Conservation (phyloP, 2,113 vertebrate species). For the Pelobates fuscus region DNA sequence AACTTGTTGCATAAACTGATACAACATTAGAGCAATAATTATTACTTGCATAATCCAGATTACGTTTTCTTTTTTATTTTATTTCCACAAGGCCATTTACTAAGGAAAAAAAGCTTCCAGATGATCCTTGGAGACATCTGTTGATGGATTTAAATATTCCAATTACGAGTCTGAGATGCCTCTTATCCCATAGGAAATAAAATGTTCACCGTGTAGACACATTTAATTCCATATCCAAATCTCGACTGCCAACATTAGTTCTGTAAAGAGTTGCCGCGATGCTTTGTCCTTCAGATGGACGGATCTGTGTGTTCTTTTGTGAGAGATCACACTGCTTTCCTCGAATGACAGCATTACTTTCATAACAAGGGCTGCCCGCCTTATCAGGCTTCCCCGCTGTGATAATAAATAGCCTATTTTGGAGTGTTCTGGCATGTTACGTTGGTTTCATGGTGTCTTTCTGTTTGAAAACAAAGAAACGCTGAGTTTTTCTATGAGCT, state of each 20-base stretch:
- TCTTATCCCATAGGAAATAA: background rate
- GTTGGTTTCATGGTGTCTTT: background rate
- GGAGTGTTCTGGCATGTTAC: conserved; percentile 22
- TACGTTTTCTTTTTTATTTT: too few species aligned
- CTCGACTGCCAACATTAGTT: background rate
- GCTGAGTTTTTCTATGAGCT: background rate
- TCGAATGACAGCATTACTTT: conserved; percentile 40
- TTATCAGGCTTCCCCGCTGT: conserved; percentile 23
- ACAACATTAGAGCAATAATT: too few species aligned
- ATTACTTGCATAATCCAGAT: too few species aligned
- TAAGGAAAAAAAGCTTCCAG: too few species aligned
- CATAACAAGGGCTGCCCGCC: conserved; percentile 23
- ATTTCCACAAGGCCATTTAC: too few species aligned
- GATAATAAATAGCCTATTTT: conserved; percentile 47
- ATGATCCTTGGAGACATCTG: background rate
- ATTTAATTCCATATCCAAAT: background rate
- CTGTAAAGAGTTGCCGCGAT: background rate
- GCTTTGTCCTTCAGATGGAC: conserved; percentile 6
- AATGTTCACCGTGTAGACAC: background rate
- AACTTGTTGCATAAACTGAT: too few species aligned
- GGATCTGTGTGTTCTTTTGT: conserved; percentile 23
- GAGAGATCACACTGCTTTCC: conserved; percentile 33
- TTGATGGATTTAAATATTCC: conserved; percentile 16
- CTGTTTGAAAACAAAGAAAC: background rate
- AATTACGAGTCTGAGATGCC: background rate